These are phyloP conservation scores for Cottoperca gobio DNA, from an alignment of 2,797 vertebrate species.

Conservation along the genomic window DNA sequence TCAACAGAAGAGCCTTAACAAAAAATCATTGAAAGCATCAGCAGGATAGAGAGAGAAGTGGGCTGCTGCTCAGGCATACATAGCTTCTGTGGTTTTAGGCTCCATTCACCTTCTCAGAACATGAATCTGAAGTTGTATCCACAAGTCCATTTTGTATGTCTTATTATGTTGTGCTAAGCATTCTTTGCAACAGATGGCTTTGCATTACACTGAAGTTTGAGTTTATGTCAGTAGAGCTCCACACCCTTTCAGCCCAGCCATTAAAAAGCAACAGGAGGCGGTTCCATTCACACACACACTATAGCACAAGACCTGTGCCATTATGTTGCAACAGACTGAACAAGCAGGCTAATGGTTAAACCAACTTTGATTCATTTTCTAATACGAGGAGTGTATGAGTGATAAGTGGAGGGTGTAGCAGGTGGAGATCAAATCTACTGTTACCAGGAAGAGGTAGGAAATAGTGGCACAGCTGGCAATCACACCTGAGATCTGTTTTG, in stretches of 20 bases:
- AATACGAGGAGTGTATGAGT: neutral
- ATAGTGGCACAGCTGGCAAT: neutral
- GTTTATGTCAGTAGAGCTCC: neutral
- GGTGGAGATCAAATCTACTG: neutral
- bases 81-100: slow-evolving; percentile 7
- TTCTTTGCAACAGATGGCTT: neutral
- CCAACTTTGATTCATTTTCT: no score
- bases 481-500: neutral
- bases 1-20: slow-evolving; percentile 37
- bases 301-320: neutral
- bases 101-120: slow-evolving; percentile 7
- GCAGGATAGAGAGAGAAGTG: slow-evolving; percentile 15
- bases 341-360: neutral
- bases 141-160: neutral
- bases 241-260: slow-evolving; percentile 1
- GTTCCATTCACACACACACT: neutral
- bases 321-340: neutral
- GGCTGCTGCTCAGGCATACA: slow-evolving; percentile 7
- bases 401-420: neutral
- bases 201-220: neutral
- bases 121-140: slow-evolving; percentile 4
- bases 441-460: neutral
- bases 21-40: slow-evolving; percentile 53
- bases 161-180: neutral
- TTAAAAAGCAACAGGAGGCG: slow-evolving; percentile 12